Conservation (phyloP, 2,797 vertebrate species). For the Ispidina lecontei region DNA sequence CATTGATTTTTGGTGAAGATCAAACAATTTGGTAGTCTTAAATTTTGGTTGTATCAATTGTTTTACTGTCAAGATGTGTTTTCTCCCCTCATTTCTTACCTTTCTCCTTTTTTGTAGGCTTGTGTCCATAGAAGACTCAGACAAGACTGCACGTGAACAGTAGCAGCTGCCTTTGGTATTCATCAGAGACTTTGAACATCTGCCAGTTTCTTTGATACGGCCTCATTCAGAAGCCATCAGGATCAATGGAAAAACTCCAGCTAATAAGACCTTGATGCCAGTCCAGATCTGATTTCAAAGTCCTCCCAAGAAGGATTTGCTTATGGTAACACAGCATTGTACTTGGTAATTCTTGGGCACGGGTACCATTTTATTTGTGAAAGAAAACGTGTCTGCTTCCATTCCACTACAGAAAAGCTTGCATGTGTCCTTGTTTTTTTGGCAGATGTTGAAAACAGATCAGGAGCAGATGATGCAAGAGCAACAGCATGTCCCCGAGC, state of each 20-base stretch:
- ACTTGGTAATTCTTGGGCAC: neutral
- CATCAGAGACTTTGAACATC: neutral
- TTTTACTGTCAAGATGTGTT: neutral
- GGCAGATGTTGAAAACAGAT: conserved; percentile 49
- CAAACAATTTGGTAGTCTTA: neutral
- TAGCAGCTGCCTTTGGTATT: neutral
- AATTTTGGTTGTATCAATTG: neutral
- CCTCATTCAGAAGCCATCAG: neutral
- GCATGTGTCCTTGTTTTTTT: neutral
- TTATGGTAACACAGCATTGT: neutral
- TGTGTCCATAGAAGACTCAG: neutral
- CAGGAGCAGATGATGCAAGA: conserved; percentile 50
- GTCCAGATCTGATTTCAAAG: neutral
- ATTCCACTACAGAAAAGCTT: neutral
- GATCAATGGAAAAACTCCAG: neutral
- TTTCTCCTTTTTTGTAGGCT: neutral
- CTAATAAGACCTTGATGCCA: neutral
- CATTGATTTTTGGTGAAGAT: neutral
- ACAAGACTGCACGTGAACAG: neutral
- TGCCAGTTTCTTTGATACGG: neutral
- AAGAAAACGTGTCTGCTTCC: neutral
- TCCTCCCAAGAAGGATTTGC: neutral
- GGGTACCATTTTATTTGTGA: neutral
- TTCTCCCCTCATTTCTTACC: neutral
- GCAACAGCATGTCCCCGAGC: conserved; percentile 22